phyloP scores from a whole-genome alignment of 2,888 invertebrate genomes.

The Penaeus monodon region DNA sequence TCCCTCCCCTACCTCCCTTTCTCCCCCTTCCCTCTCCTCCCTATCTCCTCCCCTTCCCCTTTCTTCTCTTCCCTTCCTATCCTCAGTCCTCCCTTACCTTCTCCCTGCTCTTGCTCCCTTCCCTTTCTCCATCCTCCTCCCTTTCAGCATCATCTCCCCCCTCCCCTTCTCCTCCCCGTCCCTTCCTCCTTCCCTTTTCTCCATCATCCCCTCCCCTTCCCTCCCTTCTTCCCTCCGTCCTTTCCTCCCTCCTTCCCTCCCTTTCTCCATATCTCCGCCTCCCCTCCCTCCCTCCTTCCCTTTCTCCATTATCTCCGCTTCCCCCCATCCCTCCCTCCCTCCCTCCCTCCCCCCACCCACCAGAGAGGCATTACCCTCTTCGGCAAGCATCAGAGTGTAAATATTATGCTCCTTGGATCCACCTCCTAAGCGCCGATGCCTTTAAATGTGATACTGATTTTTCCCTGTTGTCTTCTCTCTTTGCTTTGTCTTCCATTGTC shows the following conservation, averaged over 20 bases:
- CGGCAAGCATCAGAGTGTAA: too few species aligned
- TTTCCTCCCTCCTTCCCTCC: neutral
- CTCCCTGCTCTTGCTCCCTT: neutral
- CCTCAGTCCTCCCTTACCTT: neutral
- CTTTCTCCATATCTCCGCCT: neutral
- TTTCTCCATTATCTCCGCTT: rapidly evolving
- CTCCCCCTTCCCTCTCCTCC: too few species aligned
- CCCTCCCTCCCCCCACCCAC: neutral
- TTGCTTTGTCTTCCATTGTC: too few species aligned
- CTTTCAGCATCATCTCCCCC: too few species aligned
- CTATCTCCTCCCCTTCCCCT: too few species aligned
- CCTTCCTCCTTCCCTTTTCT: neutral
- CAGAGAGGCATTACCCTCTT: too few species aligned
- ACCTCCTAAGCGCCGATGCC: too few species aligned
- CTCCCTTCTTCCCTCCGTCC: neutral
- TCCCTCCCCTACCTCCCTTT: too few species aligned
- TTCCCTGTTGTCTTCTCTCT: too few species aligned
- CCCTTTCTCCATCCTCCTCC: neutral
- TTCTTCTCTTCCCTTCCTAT: too few species aligned
- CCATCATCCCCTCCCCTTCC: neutral
- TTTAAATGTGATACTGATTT: too few species aligned
- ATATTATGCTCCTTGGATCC: too few species aligned
- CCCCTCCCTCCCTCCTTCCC: neutral
- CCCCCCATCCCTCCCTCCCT: neutral
- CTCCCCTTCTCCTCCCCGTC: neutral